Base-by-base conservation (phyloP, 2,113 vertebrate species). In the Chiloscyllium plagiosum region DNA sequence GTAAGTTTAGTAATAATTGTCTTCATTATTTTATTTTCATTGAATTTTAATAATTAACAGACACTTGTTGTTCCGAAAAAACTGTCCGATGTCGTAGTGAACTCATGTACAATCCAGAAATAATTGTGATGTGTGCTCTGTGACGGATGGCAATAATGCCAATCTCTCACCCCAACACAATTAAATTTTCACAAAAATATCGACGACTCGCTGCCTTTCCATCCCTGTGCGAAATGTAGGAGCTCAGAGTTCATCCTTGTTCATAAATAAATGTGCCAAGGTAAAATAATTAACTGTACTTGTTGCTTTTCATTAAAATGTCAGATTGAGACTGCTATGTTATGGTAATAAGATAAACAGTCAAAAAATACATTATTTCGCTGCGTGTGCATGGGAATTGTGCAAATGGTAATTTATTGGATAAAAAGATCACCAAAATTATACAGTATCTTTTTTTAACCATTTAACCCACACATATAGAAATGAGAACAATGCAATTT, bases 251-350 rank as follows among this genome's bases (percentile, higher is more conserved):
- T 90, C 87, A 52, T 15, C 87, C 87, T 90, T 61, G 29, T 90
- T 42, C 87, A 90, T 90, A 90, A 90, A 90, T 90, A 90, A 90
- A 52, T 61, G 87, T 61, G 87, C 56, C 87, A 90, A 65, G 29
- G 87, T 90, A 90, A 65, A 90, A 52, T 90, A 90, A 90, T 90
- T 56, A 90, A 65, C 87, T 61, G 24, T 33, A 52, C 86, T 83
- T 29, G 50, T 52, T 90, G 87, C 52, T 90, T 90, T 90, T 90
- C 87, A 90, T 90, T 90, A 61, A 90, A 61, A 52, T 61, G 10
- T 13, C 42, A 50, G 86, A 61, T 13, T 19, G 87, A 90, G 26
- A 61, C 50, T 90, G 50, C 87, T 4, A 52, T 61, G 26, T 33
- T 61, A 90, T 90, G 52, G 52, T 90, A 90, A 90, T 90, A 29